Evolutionary conservation across 92 coral and sea anemone genomes (phyloP), one percentile per base, ranked within the genome.

Genomic region (Zoanthus solanderi): DNA sequence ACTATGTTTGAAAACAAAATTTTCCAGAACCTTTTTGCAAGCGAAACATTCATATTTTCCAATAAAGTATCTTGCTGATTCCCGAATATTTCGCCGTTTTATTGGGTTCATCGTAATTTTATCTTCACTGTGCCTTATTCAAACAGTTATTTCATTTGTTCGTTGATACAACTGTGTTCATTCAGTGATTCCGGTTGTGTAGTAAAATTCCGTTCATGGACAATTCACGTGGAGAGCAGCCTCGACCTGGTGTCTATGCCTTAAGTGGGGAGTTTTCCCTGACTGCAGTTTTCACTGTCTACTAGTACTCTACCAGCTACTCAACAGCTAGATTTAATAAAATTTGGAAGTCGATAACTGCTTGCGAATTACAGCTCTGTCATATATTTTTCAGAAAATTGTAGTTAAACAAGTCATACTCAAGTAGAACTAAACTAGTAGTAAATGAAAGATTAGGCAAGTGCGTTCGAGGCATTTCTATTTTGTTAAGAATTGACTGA

Each of bases 181-280:
- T 30, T 81, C 42, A 16, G 84, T 87, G 82, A 83, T 82, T 87
- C 89, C 86, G 91, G 90, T 72, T 90, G 84, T 71, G 57, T 90
- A 87, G 98, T 93, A 91, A 95, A 93, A 89, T 95, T 90, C 93
- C 98, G 88, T 87, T 84, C 96, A 95, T 94, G 98, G 92, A 84
- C 85, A 63, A 53, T 60, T 80, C 98, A 95, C 98, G 98, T 95
- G 96, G 66, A 75, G 18, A 17, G 37, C 75, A 78, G 79, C 88
- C 88, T 84, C 88, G 88, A 37, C 48, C 58, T 81, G 85, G 45
- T 81, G 85, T 66, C 1, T 11, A 77, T 2, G 42, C 63, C 29
- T 18, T 66, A 17, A 17, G 12, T 9, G 0, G 71, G 85, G 85
- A 81, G 74, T 81, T 81, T 81, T 53, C 85, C 85, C 85, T 81